Conservation (phyloP, 2,113 vertebrate genomes). For the Cnemophilus loriae region DNA sequence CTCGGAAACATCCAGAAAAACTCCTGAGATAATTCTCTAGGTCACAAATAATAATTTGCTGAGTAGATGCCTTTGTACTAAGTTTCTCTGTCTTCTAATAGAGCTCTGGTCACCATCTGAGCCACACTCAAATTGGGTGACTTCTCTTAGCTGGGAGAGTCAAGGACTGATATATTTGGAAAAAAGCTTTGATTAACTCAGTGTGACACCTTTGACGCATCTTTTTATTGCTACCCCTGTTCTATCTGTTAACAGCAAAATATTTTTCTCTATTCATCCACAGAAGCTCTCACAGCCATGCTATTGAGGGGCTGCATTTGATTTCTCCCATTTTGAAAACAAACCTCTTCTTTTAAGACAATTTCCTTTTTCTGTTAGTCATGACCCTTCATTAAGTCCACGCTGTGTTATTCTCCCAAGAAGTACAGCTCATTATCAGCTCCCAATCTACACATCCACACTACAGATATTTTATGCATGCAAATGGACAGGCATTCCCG, state of each 20-base stretch:
- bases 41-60: neutral
- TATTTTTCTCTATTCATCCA: neutral
- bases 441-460: neutral
- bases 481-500: conserved; percentile 1
- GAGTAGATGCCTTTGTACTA: neutral
- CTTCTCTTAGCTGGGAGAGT: neutral
- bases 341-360: neutral
- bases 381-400: neutral
- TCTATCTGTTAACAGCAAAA: neutral
- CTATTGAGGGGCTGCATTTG: neutral
- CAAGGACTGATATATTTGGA: neutral
- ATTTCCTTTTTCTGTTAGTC: neutral
- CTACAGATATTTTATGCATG: neutral
- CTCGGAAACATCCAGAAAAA: neutral
- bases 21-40: neutral
- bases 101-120: neutral
- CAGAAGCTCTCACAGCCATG: neutral
- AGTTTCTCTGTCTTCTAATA: neutral
- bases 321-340: neutral
- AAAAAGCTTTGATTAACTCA: neutral
- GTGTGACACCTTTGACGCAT: neutral
- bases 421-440: neutral
- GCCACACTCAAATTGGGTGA: neutral
- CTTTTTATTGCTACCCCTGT: neutral
- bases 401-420: neutral